A percentile compares a stretch with the other conserved stretches of the same genome.
Evolutionary conservation across 2,797 vertebrate species (phyloP).

Genomic region (Xiphophorus birchmanni): DNA sequence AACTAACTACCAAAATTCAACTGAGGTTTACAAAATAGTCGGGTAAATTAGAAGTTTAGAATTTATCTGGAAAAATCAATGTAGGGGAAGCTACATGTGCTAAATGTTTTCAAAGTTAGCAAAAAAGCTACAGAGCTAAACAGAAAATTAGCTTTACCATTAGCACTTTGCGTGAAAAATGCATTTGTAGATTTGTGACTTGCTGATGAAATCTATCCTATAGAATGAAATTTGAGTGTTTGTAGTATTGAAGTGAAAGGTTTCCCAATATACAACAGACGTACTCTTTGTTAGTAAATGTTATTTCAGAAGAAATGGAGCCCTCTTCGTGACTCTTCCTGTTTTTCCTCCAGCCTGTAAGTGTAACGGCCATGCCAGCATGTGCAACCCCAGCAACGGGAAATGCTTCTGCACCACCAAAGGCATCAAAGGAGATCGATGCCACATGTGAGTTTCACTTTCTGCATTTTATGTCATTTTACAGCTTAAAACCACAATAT

Average conservation of each 20-base stretch:
- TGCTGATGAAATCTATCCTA: too few species aligned
- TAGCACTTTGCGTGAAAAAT: too few species aligned
- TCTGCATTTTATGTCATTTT: background rate
- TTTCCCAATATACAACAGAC: background rate
- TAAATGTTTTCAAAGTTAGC: too few species aligned
- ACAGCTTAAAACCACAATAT: background rate
- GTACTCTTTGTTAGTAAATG: background rate
- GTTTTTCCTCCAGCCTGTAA: conserved; percentile 86
- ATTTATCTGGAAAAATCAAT: too few species aligned
- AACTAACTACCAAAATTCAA: too few species aligned
- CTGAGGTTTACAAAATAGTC: too few species aligned
- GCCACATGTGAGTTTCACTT: conserved; percentile 90
- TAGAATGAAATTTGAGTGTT: too few species aligned
- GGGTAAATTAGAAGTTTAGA: too few species aligned
- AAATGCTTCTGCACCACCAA: conserved; percentile 99
- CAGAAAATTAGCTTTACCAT: too few species aligned
- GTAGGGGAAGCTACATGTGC: too few species aligned
- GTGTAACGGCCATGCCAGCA: conserved; percentile 94
- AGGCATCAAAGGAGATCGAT: conserved; percentile 97
- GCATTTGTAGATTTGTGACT: too few species aligned
- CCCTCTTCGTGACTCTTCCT: background rate
- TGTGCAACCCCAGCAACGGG: conserved; percentile 93
- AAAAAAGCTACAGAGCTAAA: too few species aligned
- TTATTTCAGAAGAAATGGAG: background rate
- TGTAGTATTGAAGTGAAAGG: background rate